Conservation (phyloP, 2,113 vertebrate species). For the Larimichthys crocea region DNA sequence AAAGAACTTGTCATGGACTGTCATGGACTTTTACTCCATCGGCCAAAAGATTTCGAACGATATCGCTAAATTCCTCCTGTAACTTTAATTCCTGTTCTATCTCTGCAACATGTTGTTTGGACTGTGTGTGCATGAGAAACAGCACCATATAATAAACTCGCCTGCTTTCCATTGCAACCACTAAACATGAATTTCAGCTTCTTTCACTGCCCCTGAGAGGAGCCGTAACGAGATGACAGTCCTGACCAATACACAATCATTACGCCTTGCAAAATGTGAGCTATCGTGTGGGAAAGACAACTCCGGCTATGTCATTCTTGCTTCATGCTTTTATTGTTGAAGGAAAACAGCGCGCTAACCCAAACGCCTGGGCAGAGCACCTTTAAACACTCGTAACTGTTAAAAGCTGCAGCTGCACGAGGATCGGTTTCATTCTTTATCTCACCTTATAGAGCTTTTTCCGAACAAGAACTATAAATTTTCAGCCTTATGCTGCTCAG, state of each 20-base stretch:
- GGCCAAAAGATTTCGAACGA: slow-evolving; percentile 56
- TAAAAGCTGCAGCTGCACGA: slow-evolving; percentile 69
- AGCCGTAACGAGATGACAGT: slow-evolving; percentile 26
- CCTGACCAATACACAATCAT: slow-evolving; percentile 5
- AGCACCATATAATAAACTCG: slow-evolving; percentile 17
- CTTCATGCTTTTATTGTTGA: slow-evolving; percentile 69
- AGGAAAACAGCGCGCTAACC: slow-evolving; percentile 54
- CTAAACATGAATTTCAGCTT: slow-evolving; percentile 27
- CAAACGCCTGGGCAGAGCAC: slow-evolving; percentile 42
- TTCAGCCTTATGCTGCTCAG: slow-evolving; percentile 34
- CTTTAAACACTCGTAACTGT: slow-evolving; percentile 59
- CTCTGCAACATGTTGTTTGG: slow-evolving; percentile 16
- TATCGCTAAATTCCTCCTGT: slow-evolving; percentile 42
- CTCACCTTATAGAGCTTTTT: slow-evolving; percentile 66
- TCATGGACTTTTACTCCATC: slow-evolving; percentile 29
- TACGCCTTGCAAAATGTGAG: slow-evolving; percentile 13
- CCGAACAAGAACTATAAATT: slow-evolving; percentile 60
- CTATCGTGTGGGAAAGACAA: slow-evolving; percentile 54
- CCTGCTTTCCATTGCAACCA: slow-evolving; percentile 15
- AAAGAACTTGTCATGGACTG: slow-evolving; percentile 50
- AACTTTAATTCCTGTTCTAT: slow-evolving; percentile 20
- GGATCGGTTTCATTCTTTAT: slow-evolving; percentile 76
- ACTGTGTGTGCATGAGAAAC: background rate
- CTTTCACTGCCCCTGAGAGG: slow-evolving; percentile 19
- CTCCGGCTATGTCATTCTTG: slow-evolving; percentile 56